phyloP scores from a whole-genome alignment of 2,888 invertebrate genomes.

The Rugalucina vietnamica region DNA sequence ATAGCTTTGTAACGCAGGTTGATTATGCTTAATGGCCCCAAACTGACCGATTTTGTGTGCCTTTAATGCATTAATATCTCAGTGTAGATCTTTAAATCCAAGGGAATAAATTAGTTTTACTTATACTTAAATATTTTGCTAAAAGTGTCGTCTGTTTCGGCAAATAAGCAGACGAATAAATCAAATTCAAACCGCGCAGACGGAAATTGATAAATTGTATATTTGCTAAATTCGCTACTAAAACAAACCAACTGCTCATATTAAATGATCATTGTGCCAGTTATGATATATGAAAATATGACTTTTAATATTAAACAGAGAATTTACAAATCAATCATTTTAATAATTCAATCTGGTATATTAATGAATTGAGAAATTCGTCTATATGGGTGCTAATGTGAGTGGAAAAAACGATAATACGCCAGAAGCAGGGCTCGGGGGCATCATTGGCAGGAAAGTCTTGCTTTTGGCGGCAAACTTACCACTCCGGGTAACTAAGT shows the following conservation, averaged over 20 bases:
- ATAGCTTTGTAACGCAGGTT: conserved; percentile 14
- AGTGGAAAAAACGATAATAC: no score
- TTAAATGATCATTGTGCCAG: background rate
- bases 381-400: no score
- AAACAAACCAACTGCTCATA: background rate
- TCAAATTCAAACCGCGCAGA: background rate
- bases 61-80: conserved; percentile 24
- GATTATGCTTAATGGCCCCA: conserved; percentile 39
- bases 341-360: no score
- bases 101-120: conserved; percentile 7
- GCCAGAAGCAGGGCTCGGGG: no score
- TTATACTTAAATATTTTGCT: background rate
- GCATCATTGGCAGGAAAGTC: no score
- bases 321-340: no score
- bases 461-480: no score
- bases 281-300: background rate
- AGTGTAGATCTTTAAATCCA: background rate
- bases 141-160: background rate
- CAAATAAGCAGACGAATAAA: conserved; percentile 17
- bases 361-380: no score
- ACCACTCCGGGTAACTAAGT: no score
- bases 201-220: background rate
- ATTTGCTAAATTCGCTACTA: background rate
- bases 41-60: conserved; percentile 32
- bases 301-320: background rate